These are phyloP conservation scores for Bombus impatiens DNA, from an alignment of 1,140 invertebrate genomes.

Conservation along the genomic window DNA sequence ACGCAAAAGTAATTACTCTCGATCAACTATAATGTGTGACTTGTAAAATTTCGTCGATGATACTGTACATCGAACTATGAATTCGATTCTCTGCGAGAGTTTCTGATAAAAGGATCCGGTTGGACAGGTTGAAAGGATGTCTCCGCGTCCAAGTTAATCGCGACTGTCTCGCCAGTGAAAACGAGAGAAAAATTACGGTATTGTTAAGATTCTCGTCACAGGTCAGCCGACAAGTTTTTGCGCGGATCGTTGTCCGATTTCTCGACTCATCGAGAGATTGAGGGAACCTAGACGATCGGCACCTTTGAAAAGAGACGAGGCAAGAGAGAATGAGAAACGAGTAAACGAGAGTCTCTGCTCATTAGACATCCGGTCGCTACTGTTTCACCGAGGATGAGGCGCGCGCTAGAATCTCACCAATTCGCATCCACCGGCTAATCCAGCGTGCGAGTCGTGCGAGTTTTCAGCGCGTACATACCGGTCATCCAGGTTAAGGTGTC, in stretches of 20 bases:
- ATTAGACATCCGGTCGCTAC: conserved; percentile 57
- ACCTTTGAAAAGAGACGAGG: background rate
- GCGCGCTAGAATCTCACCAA: conserved; percentile 77
- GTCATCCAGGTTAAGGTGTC: conserved; percentile 75
- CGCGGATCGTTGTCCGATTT: conserved; percentile 19
- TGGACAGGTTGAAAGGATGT: no score
- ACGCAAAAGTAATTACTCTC: no score
- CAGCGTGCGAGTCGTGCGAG: conserved; percentile 59
- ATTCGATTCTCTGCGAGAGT: no score
- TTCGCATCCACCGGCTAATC: conserved; percentile 75
- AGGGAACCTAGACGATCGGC: conserved; percentile 12
- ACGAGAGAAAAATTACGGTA: background rate
- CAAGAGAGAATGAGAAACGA: background rate
- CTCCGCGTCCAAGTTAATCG: background rate
- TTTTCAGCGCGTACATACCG: conserved; percentile 61
- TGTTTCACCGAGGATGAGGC: conserved; percentile 71
- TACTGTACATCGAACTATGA: no score
- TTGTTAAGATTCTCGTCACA: conserved; percentile 32
- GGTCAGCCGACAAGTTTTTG: background rate
- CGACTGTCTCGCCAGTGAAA: background rate
- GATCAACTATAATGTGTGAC: no score
- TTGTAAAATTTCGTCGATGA: no score
- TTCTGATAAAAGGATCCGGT: no score
- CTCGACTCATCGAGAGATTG: conserved; percentile 20
- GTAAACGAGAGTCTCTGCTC: conserved; percentile 10